These are phyloP conservation scores for Scaptomyza pallida DNA, from an alignment of 1,140 invertebrate genomes.

Conservation along the genomic window DNA sequence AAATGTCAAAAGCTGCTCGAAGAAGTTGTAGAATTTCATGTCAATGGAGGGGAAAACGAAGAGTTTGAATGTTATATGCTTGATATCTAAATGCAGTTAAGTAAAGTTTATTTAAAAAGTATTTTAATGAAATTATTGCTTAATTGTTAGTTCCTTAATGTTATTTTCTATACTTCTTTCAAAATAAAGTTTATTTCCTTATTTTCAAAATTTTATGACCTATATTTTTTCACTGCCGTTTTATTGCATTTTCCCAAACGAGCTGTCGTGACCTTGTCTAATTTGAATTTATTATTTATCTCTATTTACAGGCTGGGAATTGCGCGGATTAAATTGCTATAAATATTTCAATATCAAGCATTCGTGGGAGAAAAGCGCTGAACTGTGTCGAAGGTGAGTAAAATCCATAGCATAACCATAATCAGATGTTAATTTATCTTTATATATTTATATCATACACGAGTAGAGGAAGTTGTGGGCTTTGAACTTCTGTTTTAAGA, in stretches of 20 bases:
- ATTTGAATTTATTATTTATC: slow-evolving; percentile 34
- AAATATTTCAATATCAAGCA: slow-evolving; percentile 98
- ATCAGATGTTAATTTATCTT: slow-evolving; percentile 63
- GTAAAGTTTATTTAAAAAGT: too few relatives aligned
- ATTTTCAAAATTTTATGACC: neutral
- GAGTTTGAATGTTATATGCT: slow-evolving; percentile 34
- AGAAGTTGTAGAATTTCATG: slow-evolving; percentile 31
- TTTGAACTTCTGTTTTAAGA: slow-evolving; percentile 23
- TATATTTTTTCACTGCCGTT: neutral
- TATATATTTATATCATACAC: slow-evolving; percentile 6
- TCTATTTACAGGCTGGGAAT: slow-evolving; percentile 92
- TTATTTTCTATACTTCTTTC: too few relatives aligned
- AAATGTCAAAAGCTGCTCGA: slow-evolving; percentile 41
- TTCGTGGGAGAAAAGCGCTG: slow-evolving; percentile 97
- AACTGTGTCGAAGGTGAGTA: slow-evolving; percentile 95
- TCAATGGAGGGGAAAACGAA: neutral
- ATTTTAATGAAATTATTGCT: too few relatives aligned
- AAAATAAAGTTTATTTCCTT: too few relatives aligned
- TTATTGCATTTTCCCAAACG: slow-evolving; percentile 23
- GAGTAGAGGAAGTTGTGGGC: slow-evolving; percentile 53
- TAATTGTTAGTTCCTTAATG: too few relatives aligned
- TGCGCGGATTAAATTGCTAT: slow-evolving; percentile 95
- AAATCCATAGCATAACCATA: slow-evolving; percentile 66
- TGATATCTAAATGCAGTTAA: neutral
- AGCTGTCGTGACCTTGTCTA: slow-evolving; percentile 55